Evolutionary conservation across 2,797 vertebrate species (phyloP), one percentile per base, ranked within the genome.

Genomic region (Acomys russatus): DNA sequence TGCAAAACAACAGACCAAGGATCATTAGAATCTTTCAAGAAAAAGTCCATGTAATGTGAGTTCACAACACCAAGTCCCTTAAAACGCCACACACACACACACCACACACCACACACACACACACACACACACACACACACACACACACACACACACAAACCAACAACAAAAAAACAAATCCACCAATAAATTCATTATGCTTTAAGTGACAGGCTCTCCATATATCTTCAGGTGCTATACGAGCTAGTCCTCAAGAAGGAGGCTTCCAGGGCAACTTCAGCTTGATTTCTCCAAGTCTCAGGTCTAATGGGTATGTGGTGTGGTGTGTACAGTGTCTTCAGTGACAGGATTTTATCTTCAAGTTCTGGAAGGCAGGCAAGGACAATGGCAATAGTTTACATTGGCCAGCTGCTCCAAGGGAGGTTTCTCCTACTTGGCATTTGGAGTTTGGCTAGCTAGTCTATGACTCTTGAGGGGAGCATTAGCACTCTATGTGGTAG

Each of bases 61-160:
- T 23, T 93, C 23, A 56, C 71, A 90, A 79, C 1, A 77, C 0
- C 12, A 76, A 28, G 2, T 79, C 9, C 15, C 10, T 44, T 54
- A 78, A 96, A 95, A 84, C 18, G 56, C 83, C 64, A 83, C 59
- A 83, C 38, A 59, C 14, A 59, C 54, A 56, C n/a, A n/a, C 64
- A 83, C 59, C 38, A 59, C 14, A 59, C n/a, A n/a, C n/a, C n/a
- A n/a, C n/a, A n/a, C n/a, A n/a, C n/a, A n/a, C n/a, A n/a, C n/a
- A n/a, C n/a, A n/a, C 54, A 56, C n/a, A n/a, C 64, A 83, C 59
- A 83, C 38, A 59, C 14, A 59, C n/a, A n/a, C n/a, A n/a, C n/a
- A n/a, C n/a, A n/a, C n/a, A n/a, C n/a, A n/a, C n/a, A n/a, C n/a
- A n/a, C n/a, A n/a, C n/a, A n/a, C 54, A 56, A n/a, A n/a, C n/a